Conservation (phyloP, 1,140 invertebrate species). For the Tetraneura akinire region DNA sequence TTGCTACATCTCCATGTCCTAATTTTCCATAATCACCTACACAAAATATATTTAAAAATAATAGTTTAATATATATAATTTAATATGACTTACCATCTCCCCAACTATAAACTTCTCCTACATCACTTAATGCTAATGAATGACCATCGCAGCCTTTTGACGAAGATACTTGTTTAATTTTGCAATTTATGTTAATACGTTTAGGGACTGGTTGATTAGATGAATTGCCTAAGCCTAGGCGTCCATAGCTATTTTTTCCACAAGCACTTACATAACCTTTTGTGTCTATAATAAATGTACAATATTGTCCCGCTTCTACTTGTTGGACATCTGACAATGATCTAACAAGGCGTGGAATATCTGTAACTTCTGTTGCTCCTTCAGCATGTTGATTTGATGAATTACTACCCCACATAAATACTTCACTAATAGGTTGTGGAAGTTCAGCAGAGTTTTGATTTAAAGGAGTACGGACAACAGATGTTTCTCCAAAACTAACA, state of each 20-base stretch:
- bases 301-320: slow-evolving; percentile 72
- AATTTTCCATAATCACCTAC: slow-evolving; percentile 63
- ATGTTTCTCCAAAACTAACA: slow-evolving; percentile 49
- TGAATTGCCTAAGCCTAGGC: slow-evolving; percentile 64
- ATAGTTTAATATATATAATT: not conserved
- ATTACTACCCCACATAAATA: slow-evolving; percentile 72
- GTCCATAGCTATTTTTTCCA: slow-evolving; percentile 66
- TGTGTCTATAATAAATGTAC: slow-evolving; percentile 67
- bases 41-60: slow-evolving; percentile 31
- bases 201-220: slow-evolving; percentile 64
- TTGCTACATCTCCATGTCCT: slow-evolving; percentile 63
- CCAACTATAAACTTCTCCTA: slow-evolving; percentile 67
- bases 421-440: slow-evolving; percentile 59
- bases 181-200: slow-evolving; percentile 61
- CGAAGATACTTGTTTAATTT: slow-evolving; percentile 62
- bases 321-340: slow-evolving; percentile 65
- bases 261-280: slow-evolving; percentile 66
- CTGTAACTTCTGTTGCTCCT: slow-evolving; percentile 66
- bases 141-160: slow-evolving; percentile 68
- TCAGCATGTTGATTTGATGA: slow-evolving; percentile 70
- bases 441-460: slow-evolving; percentile 47
- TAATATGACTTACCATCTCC: slow-evolving; percentile 63
- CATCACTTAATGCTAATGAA: slow-evolving; percentile 64
- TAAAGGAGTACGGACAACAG: slow-evolving; percentile 47
- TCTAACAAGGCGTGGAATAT: slow-evolving; percentile 64